Conservation (phyloP, 2,888 invertebrate genomes). For the Teleogryllus oceanicus region DNA sequence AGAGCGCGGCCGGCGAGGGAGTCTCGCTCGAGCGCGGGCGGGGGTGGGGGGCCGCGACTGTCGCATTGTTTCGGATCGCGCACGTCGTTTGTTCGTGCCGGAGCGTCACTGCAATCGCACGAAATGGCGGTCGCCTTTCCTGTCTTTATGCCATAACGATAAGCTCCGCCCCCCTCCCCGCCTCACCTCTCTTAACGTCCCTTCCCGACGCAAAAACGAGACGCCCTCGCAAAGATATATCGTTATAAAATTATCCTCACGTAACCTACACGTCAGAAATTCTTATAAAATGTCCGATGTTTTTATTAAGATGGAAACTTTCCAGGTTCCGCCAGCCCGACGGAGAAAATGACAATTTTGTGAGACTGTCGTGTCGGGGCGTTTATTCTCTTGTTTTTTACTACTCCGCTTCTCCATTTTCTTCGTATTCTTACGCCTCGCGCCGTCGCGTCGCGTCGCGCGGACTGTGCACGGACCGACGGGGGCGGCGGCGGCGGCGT, state of each 20-base stretch:
- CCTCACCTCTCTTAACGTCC: too few species aligned
- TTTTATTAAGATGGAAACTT: constrained; percentile 10
- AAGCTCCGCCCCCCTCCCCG: neutral
- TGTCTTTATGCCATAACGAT: constrained; percentile 7
- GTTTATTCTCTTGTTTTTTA: constrained; percentile 1
- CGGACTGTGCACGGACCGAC: neutral
- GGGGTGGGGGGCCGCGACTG: neutral
- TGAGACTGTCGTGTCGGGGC: neutral
- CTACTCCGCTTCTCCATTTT: neutral
- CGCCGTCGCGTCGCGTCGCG: neutral
- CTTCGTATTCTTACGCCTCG: neutral
- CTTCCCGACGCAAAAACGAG: neutral
- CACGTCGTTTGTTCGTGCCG: neutral
- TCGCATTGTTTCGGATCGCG: neutral
- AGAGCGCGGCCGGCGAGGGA: neutral
- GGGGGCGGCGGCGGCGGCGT: neutral
- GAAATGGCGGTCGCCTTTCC: constrained; percentile 1
- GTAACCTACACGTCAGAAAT: constrained; percentile 18
- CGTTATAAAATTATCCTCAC: constrained; percentile 18
- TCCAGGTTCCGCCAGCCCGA: neutral
- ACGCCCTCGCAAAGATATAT: constrained; percentile 9
- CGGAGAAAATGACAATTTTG: constrained; percentile 18
- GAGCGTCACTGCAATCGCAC: neutral
- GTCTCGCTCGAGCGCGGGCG: neutral
- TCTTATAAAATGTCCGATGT: constrained; percentile 2